phyloP scores from a whole-genome alignment of 2,113 vertebrate genomes.

The Leptodactylus fuscus region DNA sequence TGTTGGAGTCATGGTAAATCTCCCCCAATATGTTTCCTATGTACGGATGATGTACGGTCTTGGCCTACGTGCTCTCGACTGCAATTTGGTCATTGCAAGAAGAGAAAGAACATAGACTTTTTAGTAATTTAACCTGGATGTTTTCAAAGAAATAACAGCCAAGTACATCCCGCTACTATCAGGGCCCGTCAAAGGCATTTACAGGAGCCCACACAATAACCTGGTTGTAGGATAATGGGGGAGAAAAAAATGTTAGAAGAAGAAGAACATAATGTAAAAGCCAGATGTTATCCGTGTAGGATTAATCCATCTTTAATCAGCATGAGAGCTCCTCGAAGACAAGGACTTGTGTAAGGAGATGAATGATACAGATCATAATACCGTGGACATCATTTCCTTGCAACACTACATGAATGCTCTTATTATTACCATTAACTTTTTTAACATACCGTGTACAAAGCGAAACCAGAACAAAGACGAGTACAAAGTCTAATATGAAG shows the following conservation, averaged over 20 bases:
- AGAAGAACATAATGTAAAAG: background rate
- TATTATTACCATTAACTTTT: background rate
- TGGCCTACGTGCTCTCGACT: background rate
- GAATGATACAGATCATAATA: slow-evolving; percentile 4
- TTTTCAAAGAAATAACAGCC: background rate
- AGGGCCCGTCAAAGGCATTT: background rate
- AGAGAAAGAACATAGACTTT: background rate
- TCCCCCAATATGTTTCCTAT: no score
- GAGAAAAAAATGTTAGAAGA: background rate
- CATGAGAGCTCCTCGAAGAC: background rate
- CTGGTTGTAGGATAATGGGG: background rate
- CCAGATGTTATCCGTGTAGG: slow-evolving; percentile 8
- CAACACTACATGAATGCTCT: background rate
- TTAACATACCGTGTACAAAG: background rate
- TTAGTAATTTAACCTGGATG: background rate
- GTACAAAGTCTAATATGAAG: no score
- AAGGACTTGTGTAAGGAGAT: slow-evolving; percentile 15
- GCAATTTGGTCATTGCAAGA: background rate
- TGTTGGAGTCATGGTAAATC: no score
- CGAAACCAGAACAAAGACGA: no score
- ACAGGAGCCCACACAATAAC: background rate
- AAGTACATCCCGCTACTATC: background rate
- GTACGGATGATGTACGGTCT: background rate
- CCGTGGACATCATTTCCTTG: slow-evolving; percentile 6
- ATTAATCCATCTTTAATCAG: slow-evolving; percentile 32